Evolutionary conservation across 1,140 invertebrate species (phyloP), one percentile per base, ranked within the genome.

Genomic region (Tetragonula clypearis): DNA sequence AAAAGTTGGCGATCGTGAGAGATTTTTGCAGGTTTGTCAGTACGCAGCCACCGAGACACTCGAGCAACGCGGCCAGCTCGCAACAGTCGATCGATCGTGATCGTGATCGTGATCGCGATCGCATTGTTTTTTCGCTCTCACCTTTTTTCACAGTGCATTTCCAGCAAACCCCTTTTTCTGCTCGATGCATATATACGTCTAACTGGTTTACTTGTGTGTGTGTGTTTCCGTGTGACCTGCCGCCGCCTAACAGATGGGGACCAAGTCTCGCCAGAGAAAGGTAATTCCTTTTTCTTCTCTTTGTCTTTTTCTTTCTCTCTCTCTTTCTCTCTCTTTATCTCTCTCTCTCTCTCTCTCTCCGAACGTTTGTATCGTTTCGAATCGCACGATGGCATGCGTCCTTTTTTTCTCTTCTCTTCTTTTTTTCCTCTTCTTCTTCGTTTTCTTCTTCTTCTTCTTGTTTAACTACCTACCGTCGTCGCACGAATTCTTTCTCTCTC

Each of bases 221-320:
- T 92, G 71, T 92, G 91, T 92, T 93, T 87, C 90, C 88, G 88
- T 88, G 79, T 91, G 41, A 89, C 82, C 88, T 58, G 88, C 82
- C 85, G 80, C 88, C 88, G 76, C 92, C 69, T 84, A 88, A 90
- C 93, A 95, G 95, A 95, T 95, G 95, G 95, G 95, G 92, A 95
- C 95, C 84, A 95, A 95, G 93, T 94, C 94, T 88, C 95, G 95
- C 88, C 95, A 95, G 92, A 95, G 94, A 93, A 95, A 95, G 95
- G 95, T 95, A 94, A 95, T 92, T 93, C 73, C 58, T 23, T 82
- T 84, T 75, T 26, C 69, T n/a, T 26, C 53, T 60, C 69, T 30
- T 71, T 69, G 26, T 82, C 62, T 41, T 60, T 72, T 26, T 53
- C 41, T 53, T 21, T 6, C n/a, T 17, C 19, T 41, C 9, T 53